Conservation (phyloP, 1,140 invertebrate genomes). For the Gonatopus flavifemur region DNA sequence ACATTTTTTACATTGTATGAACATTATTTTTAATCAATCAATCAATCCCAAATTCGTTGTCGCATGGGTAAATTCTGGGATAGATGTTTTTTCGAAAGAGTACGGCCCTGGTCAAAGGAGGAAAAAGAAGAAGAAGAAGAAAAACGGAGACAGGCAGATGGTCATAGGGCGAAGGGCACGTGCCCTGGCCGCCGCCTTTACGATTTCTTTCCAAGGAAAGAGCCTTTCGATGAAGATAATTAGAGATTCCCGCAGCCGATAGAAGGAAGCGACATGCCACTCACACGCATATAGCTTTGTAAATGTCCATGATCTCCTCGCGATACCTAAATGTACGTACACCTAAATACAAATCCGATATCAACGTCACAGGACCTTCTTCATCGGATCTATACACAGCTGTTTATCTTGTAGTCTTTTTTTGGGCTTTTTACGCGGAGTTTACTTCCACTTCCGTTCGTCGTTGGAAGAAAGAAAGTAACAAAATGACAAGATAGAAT, state of each 20-base stretch:
- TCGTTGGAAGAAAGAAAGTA: too few species aligned
- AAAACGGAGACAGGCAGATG: constrained; percentile 23
- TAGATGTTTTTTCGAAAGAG: too few species aligned
- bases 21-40: too few species aligned
- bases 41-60: too few species aligned
- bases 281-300: not conserved
- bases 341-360: not conserved
- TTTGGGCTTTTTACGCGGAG: constrained; percentile 2
- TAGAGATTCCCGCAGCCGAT: constrained; percentile 20
- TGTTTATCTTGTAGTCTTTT: constrained; percentile 13
- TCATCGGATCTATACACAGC: constrained; percentile 1
- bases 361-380: not conserved
- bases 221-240: constrained; percentile 27
- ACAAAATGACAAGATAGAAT: not conserved
- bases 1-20: too few species aligned
- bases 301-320: not conserved
- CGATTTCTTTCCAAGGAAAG: constrained; percentile 22
- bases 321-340: not conserved
- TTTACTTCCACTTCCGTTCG: constrained; percentile 6
- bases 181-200: constrained; percentile 20
- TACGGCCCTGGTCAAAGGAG: too few species aligned
- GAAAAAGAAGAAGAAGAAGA: not conserved
- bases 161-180: constrained; percentile 24
- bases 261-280: constrained; percentile 5
- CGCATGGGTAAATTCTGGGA: too few species aligned